A percentile compares a stretch with the other conserved stretches of the same genome.
phyloP scores from a whole-genome alignment of 1,140 invertebrate species.

The Procambarus clarkii region DNA sequence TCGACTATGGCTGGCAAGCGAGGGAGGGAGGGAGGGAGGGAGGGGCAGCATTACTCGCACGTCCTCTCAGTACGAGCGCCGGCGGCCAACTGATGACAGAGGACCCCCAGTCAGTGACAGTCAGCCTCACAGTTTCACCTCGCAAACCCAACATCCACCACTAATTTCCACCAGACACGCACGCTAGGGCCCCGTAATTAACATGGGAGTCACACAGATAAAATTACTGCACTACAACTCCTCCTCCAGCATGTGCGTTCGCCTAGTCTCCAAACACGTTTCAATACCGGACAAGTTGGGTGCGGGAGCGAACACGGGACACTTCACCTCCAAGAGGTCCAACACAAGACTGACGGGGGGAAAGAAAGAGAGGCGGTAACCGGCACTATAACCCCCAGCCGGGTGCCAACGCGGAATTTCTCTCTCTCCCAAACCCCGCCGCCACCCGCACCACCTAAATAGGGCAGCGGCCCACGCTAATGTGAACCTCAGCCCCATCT shows the following conservation, averaged over 20 bases:
- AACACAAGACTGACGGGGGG: conserved; percentile 8
- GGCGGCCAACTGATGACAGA: not conserved
- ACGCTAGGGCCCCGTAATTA: not conserved
- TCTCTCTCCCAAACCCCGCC: not conserved
- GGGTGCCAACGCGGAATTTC: conserved; percentile 38
- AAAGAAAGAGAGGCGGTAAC: conserved; percentile 7
- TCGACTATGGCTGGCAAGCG: not conserved
- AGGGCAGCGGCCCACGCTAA: not conserved
- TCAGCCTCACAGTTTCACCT: conserved; percentile 5
- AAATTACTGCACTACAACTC: not conserved
- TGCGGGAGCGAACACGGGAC: not conserved
- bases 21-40: too few species aligned
- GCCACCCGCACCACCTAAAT: conserved; percentile 20
- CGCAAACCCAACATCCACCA: not conserved
- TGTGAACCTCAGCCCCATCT: conserved; percentile 3
- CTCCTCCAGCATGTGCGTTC: not conserved
- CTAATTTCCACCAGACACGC: not conserved
- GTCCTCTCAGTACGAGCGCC: not conserved
- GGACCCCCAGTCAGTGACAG: not conserved
- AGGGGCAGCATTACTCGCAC: not conserved
- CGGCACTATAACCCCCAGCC: conserved; percentile 21
- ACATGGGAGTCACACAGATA: not conserved
- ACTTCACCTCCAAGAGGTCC: not conserved
- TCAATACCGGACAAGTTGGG: not conserved
- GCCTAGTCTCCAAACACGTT: not conserved